Evolutionary conservation across 1,140 invertebrate species (phyloP).

Genomic region (Drepana arcuata): DNA sequence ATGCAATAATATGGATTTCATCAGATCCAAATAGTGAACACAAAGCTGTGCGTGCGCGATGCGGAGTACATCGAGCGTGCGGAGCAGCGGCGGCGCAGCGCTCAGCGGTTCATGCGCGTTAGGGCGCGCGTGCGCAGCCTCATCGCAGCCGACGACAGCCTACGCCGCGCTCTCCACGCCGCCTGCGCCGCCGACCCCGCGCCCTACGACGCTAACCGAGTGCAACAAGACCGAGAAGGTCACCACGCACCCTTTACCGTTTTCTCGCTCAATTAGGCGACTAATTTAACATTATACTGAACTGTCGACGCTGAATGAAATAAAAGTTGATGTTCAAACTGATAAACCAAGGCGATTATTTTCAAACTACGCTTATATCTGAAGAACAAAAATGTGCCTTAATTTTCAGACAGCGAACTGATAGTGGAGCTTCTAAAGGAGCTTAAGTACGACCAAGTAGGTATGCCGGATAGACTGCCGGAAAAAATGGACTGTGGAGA

Average conservation of each 20-base stretch:
- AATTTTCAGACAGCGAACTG: conserved; percentile 39
- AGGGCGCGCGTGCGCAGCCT: conserved; percentile 35
- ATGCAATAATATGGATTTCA: no score
- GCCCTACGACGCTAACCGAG: conserved; percentile 10
- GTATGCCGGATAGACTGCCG: conserved; percentile 10
- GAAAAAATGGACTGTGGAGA: conserved; percentile 24
- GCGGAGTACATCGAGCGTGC: conserved; percentile 35
- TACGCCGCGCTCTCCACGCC: conserved; percentile 20
- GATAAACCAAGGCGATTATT: no score
- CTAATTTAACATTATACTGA: no score
- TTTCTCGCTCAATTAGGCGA: no score
- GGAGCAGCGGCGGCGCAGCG: conserved; percentile 22
- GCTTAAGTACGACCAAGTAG: conserved; percentile 27
- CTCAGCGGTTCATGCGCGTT: conserved; percentile 28
- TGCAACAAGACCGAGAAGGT: no score
- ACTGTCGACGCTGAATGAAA: no score
- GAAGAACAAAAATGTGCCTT: no score
- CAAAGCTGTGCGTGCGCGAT: conserved; percentile 42
- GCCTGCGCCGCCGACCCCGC: conserved; percentile 15
- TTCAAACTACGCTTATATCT: no score
- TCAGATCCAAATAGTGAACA: conserved; percentile 51
- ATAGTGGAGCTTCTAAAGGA: conserved; percentile 42
- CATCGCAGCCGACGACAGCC: conserved; percentile 31
- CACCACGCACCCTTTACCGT: no score
- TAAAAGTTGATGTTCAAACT: no score